Base-by-base conservation (phyloP, 2,888 invertebrate species). In the Artemia sinica region DNA sequence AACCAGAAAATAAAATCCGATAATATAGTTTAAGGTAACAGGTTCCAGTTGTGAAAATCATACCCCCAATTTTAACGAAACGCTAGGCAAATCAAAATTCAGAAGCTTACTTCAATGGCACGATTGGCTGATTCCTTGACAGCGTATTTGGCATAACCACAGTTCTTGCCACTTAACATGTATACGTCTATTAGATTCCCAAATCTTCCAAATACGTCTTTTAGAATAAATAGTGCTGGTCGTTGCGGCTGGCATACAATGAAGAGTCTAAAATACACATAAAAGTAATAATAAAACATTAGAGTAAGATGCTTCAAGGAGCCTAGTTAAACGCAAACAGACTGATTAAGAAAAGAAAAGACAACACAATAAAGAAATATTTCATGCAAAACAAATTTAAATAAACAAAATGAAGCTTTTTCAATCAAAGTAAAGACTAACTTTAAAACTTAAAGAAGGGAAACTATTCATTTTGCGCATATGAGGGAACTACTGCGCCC, bases 81-180 rank as follows among this genome's bases (percentile, higher is more conserved):
- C 10, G 49, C 70, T 1, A 66, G 58, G 65, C 12, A 28, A 52
- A 70, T 28, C 13, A 41, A 41, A 41, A 41, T 41, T 41, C 41
- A 41, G 41, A 5, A 6, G 41, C 74, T 74, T 78, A 85, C 85
- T 78, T 81, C 81, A 66, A 89, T 87, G 1, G 91, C 90, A 74
- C 83, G 82, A 73, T 85, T 83, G 1, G 93, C 93, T 71, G 88
- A 85, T 58, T 85, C 83, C 68, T 81, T 82, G 67, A 81, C 82
- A 5, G 90, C 86, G 79, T 88, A 94, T 75, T 91, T 89, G 8
- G 90, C 93, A 79, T 91, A 94, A 0, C 94, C 94, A 78, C 90
- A 92, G 75, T 91, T 93, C 76, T 90, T 89, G 76, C 91, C 89
- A 67, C 86, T 86, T 73, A 94, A 80, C 77, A 93, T 85, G 76